Conservation (phyloP, 2,888 invertebrate species). For the Flexamia atlantica region DNA sequence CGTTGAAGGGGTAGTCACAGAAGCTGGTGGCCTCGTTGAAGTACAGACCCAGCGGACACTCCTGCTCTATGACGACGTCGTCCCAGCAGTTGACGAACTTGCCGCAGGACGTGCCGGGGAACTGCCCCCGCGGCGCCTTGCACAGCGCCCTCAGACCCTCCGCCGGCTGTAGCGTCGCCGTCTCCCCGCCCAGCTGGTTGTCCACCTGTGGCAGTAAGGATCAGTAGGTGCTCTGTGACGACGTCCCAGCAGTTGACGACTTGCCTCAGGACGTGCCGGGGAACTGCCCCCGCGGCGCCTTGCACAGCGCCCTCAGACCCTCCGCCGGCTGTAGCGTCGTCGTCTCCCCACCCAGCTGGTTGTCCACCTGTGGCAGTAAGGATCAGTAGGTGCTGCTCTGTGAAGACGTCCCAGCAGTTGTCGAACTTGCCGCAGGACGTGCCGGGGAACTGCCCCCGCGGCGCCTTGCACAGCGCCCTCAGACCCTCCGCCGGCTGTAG, state of each 20-base stretch:
- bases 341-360: conserved; percentile 23
- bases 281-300: conserved; percentile 79
- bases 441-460: conserved; percentile 81
- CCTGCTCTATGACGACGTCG: conserved; percentile 81
- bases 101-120: conserved; percentile 80
- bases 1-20: conserved; percentile 82
- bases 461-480: conserved; percentile 68
- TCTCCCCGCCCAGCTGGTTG: conserved; percentile 27
- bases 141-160: conserved; percentile 60
- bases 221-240: no score
- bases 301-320: conserved; percentile 61
- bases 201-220: conserved; percentile 36
- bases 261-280: conserved; percentile 80
- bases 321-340: no score
- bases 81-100: conserved; percentile 86
- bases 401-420: conserved; percentile 84
- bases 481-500: conserved; percentile 37
- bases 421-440: conserved; percentile 80
- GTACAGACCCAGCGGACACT: conserved; percentile 80
- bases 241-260: conserved; percentile 84
- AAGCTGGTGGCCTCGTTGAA: conserved; percentile 79
- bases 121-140: conserved; percentile 78
- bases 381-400: conserved; percentile 76
- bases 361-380: conserved; percentile 46
- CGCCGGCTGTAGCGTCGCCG: not conserved